phyloP scores from a whole-genome alignment of 2,113 vertebrate species.

The Limanda limanda region DNA sequence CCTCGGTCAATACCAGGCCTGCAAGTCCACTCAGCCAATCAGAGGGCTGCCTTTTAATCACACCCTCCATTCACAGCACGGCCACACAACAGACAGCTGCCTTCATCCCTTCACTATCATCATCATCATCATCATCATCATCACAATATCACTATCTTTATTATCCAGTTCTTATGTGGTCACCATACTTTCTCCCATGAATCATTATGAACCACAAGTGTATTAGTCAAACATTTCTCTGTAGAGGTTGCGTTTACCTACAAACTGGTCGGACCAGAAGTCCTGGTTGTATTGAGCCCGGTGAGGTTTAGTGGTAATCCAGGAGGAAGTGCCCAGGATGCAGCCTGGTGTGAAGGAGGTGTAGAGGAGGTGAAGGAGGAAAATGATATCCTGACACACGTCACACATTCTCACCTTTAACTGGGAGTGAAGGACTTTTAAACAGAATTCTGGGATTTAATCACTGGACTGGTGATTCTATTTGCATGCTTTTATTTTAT shows the following conservation, averaged over 20 bases:
- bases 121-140: background rate
- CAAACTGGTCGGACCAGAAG: background rate
- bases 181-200: background rate
- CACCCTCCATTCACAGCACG: background rate
- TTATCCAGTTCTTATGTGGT: background rate
- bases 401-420: too few relatives aligned
- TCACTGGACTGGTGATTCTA: too few relatives aligned
- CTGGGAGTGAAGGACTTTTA: too few relatives aligned
- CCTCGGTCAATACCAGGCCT: slow-evolving; percentile 79
- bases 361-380: too few relatives aligned
- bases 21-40: slow-evolving; percentile 51
- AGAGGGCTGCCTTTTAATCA: slow-evolving; percentile 23
- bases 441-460: too few relatives aligned
- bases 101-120: background rate
- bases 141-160: background rate
- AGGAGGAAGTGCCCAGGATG: too few relatives aligned
- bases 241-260: background rate
- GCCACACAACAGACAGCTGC: background rate
- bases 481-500: too few relatives aligned
- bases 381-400: too few relatives aligned
- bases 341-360: too few relatives aligned
- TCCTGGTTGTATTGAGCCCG: background rate
- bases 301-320: background rate
- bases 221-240: background rate
- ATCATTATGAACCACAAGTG: background rate